Evolutionary conservation across 2,888 invertebrate species (phyloP).

Genomic region (Melinaea menophilus): DNA sequence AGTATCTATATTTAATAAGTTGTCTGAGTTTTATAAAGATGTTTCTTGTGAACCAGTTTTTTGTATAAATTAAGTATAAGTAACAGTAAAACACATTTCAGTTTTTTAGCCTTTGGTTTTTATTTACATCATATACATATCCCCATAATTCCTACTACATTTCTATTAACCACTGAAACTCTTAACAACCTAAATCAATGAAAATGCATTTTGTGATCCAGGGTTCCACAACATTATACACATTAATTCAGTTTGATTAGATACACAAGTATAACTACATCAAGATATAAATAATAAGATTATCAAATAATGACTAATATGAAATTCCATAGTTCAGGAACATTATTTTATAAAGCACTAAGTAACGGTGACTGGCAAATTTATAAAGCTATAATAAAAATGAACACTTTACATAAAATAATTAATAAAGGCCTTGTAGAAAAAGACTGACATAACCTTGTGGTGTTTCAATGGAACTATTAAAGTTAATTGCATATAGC

Average conservation of each 20-base stretch:
- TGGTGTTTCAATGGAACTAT: not conserved
- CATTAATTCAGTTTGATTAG: not conserved
- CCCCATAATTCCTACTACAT: slow-evolving; percentile 13
- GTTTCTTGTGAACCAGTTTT: slow-evolving; percentile 6
- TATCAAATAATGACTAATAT: too few relatives aligned
- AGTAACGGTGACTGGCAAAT: not conserved
- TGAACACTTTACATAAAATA: not conserved
- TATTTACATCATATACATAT: slow-evolving; percentile 34
- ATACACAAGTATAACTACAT: too few relatives aligned
- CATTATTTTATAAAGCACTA: not conserved
- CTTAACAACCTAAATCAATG: not conserved
- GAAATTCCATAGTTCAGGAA: not conserved
- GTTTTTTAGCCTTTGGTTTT: slow-evolving; percentile 28
- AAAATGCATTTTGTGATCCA: not conserved
- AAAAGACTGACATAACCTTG: too few relatives aligned
- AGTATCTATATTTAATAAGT: too few relatives aligned
- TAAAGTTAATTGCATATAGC: not conserved
- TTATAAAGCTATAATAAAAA: not conserved
- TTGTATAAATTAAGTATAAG: not conserved
- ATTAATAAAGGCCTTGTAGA: not conserved
- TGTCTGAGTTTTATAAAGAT: not conserved
- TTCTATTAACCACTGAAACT: slow-evolving; percentile 15
- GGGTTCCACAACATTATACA: not conserved
- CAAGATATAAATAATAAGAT: too few relatives aligned
- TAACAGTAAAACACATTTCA: slow-evolving; percentile 17